phyloP scores from a whole-genome alignment of 2,113 vertebrate species.

The Lipotes vexillifer region DNA sequence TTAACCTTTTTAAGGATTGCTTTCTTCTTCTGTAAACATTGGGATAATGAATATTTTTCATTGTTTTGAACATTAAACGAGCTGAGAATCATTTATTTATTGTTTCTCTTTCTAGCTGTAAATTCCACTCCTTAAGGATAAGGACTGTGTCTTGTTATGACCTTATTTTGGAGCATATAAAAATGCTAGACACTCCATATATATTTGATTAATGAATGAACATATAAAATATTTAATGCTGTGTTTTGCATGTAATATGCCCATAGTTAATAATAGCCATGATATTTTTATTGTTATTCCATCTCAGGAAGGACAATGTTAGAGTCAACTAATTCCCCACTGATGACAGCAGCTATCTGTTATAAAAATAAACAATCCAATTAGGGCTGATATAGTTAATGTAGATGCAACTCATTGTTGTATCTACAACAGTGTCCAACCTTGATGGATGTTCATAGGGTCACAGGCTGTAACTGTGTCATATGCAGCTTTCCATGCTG shows the following conservation, averaged over 20 bases:
- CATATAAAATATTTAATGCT: not conserved
- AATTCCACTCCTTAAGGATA: not conserved
- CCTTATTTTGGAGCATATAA: slow-evolving; percentile 14
- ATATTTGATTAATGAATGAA: not conserved
- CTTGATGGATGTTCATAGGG: not conserved
- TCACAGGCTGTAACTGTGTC: not conserved
- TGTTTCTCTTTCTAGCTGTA: not conserved
- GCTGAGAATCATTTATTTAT: not conserved
- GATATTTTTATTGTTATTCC: slow-evolving; percentile 3
- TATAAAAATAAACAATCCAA: not conserved
- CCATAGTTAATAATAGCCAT: not conserved
- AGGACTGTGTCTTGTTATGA: not conserved
- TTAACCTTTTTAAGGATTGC: not conserved
- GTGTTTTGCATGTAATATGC: not conserved
- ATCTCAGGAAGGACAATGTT: not conserved
- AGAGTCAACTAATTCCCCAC: not conserved
- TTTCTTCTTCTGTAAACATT: not conserved
- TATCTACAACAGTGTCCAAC: too few relatives aligned
- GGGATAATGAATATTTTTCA: not conserved
- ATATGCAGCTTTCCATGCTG: not conserved
- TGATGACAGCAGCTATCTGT: not conserved
- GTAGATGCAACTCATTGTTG: not conserved
- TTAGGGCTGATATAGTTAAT: not conserved
- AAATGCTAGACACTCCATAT: not conserved
- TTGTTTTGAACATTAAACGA: not conserved